These are phyloP conservation scores for Parnassius mnemosyne DNA, from an alignment of 2,888 invertebrate genomes.

Conservation along the genomic window DNA sequence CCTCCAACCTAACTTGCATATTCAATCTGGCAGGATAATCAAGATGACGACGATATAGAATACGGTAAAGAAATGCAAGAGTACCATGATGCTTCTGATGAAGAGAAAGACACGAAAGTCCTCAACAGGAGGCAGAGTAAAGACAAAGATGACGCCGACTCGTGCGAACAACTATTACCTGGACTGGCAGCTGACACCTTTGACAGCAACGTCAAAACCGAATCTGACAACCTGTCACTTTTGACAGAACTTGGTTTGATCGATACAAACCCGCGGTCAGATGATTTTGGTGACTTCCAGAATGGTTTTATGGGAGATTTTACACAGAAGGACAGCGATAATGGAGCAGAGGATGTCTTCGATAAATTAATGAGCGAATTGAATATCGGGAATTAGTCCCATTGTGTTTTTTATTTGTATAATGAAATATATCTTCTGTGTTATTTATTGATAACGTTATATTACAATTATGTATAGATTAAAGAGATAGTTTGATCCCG, in stretches of 20 bases:
- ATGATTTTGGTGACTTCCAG: conserved; percentile 72
- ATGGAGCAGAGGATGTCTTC: conserved; percentile 62
- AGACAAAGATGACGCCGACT: conserved; percentile 60
- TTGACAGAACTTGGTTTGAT: conserved; percentile 80
- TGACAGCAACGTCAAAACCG: conserved; percentile 38
- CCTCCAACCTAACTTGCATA: neutral
- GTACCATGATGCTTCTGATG: conserved; percentile 65
- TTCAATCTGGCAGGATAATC: conserved; percentile 53
- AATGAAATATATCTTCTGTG: neutral
- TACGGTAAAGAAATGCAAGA: conserved; percentile 71
- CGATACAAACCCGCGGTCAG: conserved; percentile 58
- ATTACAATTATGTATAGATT: no score
- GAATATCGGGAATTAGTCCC: conserved; percentile 50
- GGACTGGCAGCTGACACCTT: conserved; percentile 43
- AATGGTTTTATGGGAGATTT: conserved; percentile 62
- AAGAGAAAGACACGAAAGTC: conserved; percentile 64
- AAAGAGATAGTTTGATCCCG: no score
- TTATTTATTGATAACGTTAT: neutral
- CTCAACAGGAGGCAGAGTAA: conserved; percentile 57
- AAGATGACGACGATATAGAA: conserved; percentile 78
- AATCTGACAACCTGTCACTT: conserved; percentile 65
- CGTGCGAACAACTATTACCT: conserved; percentile 62
- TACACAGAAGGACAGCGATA: conserved; percentile 40
- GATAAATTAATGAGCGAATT: conserved; percentile 68
- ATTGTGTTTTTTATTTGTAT: neutral